Base-by-base conservation (phyloP, 2,113 vertebrate genomes). In the Saimiri boliviensis region DNA sequence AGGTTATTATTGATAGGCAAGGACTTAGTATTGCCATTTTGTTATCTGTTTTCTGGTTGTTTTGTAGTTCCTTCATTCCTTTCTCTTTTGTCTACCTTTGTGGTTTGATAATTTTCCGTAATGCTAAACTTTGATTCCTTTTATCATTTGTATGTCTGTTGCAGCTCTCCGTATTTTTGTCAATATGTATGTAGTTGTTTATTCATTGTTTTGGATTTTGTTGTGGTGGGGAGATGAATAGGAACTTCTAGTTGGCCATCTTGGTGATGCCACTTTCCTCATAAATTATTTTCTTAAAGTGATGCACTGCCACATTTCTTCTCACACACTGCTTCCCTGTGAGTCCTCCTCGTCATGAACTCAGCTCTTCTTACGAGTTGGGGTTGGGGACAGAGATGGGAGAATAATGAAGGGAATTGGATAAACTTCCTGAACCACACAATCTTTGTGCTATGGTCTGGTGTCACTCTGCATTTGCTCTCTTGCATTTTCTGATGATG, bases 401-500 rank as follows among this genome's bases (percentile, higher is more conserved):
- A 2, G 3, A 12, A 47, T 20, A 4, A 14, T 6, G 27, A 37
- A 35, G 68, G 73, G 30, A 49, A 42, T 0, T 32, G 92, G 84
- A 49, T 35, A 52, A 74, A 76, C 54, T 37, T 88, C 91, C 74
- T 35, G 74, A 68, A 6, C n/a, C 52, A 20, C 45, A 30, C 73
- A 35, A 94, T 49, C 92, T 94, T 79, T 82, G 89, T 83, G 86
- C 79, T 63, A 3, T 4, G 68, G 82, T 86, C 81, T 73, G 74
- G 86, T 97, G 97, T 95, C 96, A 85, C 82, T 86, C 88, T 68
- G 49, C 70, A n/a, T 98, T 95, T 96, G 93, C 92, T 97, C 94
- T 58, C 76, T 94, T 42, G n/a, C 86, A 0, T 91, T 88, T 92
- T 84, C 95, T 88, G 90, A 86, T n/a, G 86, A 71, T 89, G 79